Base-by-base conservation (phyloP, 2,113 vertebrate genomes). In the Perca fluviatilis region DNA sequence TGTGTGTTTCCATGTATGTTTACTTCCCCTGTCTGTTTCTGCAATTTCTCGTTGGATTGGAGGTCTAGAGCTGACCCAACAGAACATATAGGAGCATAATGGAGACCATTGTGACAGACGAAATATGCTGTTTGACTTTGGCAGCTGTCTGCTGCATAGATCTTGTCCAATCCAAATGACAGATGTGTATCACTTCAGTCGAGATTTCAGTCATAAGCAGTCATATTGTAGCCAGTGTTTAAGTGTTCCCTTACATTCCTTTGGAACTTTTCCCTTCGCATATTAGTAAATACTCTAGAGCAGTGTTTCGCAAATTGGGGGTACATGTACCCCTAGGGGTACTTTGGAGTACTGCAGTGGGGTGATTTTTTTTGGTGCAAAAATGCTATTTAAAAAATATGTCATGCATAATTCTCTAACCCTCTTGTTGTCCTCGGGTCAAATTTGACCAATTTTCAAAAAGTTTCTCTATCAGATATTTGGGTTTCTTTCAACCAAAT, bases 101-200 rank as follows among this genome's bases (percentile, higher is more conserved):
- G 60, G 81, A 80, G 82, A 67, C 49, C 46, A 64, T 76, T 83
- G 75, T 85, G 46, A 71, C 68, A 56, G 77, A 56, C 2, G 23
- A 54, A 9, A 40, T 61, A 13, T 53, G 73, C 43, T 71, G 2
- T 82, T 66, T 69, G 80, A 85, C 88, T 89, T 74, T 71, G 68
- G 57, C 80, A 84, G 82, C 70, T 79, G 79, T 85, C 76, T 75
- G 73, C 79, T 69, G 51, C 57, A 69, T 60, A 68, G 30, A 82
- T 86, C 66, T 65, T 4, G 53, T 53, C 50, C 65, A 36, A 79
- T 86, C 63, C 71, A 82, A 54, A 74, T 80, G 74, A 80, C 84
- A 89, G 86, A 88, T 86, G 84, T 88, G 76, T 58, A 77, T 63
- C 68, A 77, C 30, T 80, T 73, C 66, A 68, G 62, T 58, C 21